Base-by-base conservation (phyloP, 2,797 vertebrate species). In the Neosalanx taihuensis region DNA sequence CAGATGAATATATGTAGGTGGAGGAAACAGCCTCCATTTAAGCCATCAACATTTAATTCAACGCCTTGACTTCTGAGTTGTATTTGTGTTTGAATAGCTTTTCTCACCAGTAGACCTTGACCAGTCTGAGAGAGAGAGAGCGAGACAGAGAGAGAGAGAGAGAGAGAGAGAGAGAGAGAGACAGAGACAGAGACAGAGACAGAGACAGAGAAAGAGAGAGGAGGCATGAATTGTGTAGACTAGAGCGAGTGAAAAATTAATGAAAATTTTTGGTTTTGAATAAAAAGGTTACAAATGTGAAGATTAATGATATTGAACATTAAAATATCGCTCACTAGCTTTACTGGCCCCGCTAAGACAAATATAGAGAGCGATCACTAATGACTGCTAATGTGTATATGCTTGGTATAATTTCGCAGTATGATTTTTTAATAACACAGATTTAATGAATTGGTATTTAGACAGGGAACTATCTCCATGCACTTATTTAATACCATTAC, bases 391-490 rank as follows among this genome's bases (percentile, higher is more conserved):
- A 96, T 96, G 93, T 96, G 94, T 93, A 94, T 94, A 94, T 94
- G 95, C 94, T 94, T 93, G 93, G 95, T 94, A 94, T 97, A 94
- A 96, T 96, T 95, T 96, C 94, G 94, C 94, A 92, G 92, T 91
- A 91, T 95, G 92, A 89, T 94, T 93, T 95, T 96, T 95, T 95
- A 96, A 96, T 97, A 97, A 94, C 93, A 90, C 92, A 93, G 92
- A 88, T 95, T 95, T 97, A 97, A 98, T 98, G 95, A 96, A 96
- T 96, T 97, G 94, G 94, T 98, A 97, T 98, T 98, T 97, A 94
- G 94, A 92, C 93, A 94, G 94, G 93, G 93, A 95, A 94, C 93
- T 92, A 93, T 95, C 95, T 95, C 93, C 92, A 94, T 95, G 95
- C 95, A 95, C 94, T 95, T 95, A 93, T 95, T 94, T 97, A 96